Conservation (phyloP, 2,797 vertebrate species). For the Garrulus glandarius region DNA sequence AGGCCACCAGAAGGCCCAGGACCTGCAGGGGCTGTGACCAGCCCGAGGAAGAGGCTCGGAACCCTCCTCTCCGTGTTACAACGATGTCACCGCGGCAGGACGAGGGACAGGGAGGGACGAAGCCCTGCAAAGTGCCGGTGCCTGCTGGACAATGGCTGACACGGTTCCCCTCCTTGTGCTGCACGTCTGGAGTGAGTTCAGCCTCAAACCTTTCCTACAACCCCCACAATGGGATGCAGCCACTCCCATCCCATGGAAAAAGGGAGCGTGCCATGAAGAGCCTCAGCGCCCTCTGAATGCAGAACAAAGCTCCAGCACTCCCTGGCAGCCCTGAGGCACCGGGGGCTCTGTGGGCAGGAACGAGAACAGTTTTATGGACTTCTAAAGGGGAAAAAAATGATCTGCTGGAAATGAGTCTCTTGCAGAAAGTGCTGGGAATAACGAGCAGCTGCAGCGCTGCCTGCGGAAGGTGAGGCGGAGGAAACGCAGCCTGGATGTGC, state of each 20-base stretch:
- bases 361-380: conserved; percentile 1
- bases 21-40: rapidly evolving
- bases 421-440: conserved; percentile 20
- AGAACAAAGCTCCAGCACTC: conserved; percentile 26
- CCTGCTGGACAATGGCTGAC: not conserved
- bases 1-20: not conserved
- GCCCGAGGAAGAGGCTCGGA: not conserved
- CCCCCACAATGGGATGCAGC: not conserved
- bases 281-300: not conserved
- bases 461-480: conserved; percentile 1
- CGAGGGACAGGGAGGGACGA: rapidly evolving
- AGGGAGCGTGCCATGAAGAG: not conserved
- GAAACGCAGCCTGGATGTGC: not conserved
- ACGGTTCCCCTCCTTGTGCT: not conserved
- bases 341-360: not conserved
- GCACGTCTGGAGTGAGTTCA: not conserved
- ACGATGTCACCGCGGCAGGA: not conserved
- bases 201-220: not conserved
- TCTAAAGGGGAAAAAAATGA: conserved; percentile 15
- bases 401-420: conserved; percentile 17
- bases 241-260: not conserved
- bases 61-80: not conserved
- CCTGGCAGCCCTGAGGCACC: not conserved
- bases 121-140: not conserved
- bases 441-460: conserved; percentile 5